phyloP scores from a whole-genome alignment of 1,140 invertebrate genomes.

The Chironomus striatipennis region DNA sequence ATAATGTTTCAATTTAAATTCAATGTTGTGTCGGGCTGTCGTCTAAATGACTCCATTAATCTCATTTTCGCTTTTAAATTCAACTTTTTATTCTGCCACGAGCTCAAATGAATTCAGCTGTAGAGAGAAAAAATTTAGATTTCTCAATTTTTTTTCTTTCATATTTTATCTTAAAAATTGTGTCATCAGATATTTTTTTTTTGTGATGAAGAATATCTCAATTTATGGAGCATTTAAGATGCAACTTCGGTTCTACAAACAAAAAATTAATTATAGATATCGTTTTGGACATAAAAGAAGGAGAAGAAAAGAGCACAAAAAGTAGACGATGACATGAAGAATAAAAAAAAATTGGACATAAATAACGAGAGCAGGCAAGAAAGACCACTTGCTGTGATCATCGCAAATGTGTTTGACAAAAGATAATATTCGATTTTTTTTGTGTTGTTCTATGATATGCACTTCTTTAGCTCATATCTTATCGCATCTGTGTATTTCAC shows the following conservation, averaged over 20 bases:
- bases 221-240: constrained; percentile 7
- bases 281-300: not conserved
- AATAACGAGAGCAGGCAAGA: not conserved
- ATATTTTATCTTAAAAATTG: not conserved
- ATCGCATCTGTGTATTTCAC: no score
- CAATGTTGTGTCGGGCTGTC: constrained; percentile 22
- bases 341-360: not conserved
- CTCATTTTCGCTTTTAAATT: not conserved
- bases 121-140: no score
- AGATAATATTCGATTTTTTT: not conserved
- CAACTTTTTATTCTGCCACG: not conserved
- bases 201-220: not conserved
- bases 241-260: constrained; percentile 16
- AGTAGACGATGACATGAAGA: not conserved
- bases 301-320: no score
- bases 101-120: not conserved
- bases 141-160: not conserved
- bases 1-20: constrained; percentile 21
- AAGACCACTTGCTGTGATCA: constrained; percentile 21
- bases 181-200: not conserved
- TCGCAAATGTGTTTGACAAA: not conserved
- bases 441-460: no score
- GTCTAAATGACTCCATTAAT: constrained; percentile 14
- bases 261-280: constrained; percentile 20
- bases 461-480: no score